Evolutionary conservation across 2,797 vertebrate genomes (phyloP).

Genomic region (Poecilia wingei): DNA sequence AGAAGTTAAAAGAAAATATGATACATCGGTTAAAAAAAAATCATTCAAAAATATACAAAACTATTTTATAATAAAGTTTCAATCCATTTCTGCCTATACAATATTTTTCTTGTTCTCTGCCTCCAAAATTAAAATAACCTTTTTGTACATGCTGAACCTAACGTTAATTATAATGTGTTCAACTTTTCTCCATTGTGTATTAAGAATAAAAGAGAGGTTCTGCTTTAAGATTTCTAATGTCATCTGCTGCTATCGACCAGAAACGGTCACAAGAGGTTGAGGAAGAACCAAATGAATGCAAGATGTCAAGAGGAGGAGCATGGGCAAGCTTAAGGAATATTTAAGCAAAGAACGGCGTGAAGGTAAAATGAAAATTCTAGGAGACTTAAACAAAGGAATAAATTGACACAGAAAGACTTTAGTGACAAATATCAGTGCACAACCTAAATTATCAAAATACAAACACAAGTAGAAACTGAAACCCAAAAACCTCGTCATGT

Average conservation of each 20-base stretch:
- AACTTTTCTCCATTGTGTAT: neutral
- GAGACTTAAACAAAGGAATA: neutral
- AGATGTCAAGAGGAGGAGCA: neutral
- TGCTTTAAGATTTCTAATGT: neutral
- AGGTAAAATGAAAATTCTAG: neutral
- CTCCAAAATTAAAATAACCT: neutral
- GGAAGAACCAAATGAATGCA: neutral
- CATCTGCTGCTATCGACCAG: neutral
- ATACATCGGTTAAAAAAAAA: no score
- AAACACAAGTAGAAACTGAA: neutral
- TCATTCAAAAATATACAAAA: neutral
- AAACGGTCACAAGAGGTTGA: neutral
- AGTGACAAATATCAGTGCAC: neutral
- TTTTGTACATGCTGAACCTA: neutral
- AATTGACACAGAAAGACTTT: neutral
- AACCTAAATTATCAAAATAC: neutral
- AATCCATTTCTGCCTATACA: neutral
- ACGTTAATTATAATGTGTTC: neutral
- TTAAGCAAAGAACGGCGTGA: neutral
- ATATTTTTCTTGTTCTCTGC: neutral
- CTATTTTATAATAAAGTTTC: neutral
- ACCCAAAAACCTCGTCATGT: neutral
- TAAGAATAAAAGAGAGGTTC: neutral
- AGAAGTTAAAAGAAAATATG: neutral
- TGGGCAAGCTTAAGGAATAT: neutral